A percentile compares a stretch with the other conserved stretches of the same genome.
Evolutionary conservation across 2,113 vertebrate species (phyloP).

Genomic region (Meleagris gallopavo): DNA sequence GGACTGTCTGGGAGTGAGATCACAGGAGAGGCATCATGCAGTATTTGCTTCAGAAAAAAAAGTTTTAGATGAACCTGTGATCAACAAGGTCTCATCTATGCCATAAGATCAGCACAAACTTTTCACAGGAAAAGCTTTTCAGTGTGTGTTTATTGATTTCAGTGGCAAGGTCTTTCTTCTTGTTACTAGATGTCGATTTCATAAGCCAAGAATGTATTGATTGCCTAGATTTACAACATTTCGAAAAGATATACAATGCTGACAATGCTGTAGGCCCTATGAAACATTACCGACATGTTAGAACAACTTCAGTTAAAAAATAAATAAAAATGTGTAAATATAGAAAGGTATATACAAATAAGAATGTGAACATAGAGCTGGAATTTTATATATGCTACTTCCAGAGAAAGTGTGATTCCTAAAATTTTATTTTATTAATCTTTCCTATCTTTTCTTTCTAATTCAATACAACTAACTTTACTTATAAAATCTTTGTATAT

Average conservation of each 20-base stretch:
- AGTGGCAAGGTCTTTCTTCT: background rate
- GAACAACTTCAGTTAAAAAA: background rate
- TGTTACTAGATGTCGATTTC: constrained; percentile 22
- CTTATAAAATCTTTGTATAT: background rate
- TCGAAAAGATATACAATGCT: background rate
- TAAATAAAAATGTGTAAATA: background rate
- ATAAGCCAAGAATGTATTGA: background rate
- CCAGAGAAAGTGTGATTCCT: background rate
- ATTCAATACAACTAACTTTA: background rate
- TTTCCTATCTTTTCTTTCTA: background rate
- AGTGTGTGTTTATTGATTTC: constrained; percentile 25
- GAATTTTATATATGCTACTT: background rate
- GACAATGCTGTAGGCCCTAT: background rate
- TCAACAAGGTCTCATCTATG: background rate
- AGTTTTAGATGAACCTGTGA: background rate
- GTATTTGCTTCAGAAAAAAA: background rate
- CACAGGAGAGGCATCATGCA: background rate
- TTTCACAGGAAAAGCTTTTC: constrained; percentile 22
- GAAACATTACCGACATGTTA: background rate
- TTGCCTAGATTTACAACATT: background rate
- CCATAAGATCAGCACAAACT: background rate
- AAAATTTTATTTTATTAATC: background rate
- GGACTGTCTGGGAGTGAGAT: rapidly evolving
- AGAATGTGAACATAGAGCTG: background rate
- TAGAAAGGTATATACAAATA: background rate